Evolutionary conservation across 2,797 vertebrate genomes (phyloP).

Genomic region (Crotalus adamanteus): DNA sequence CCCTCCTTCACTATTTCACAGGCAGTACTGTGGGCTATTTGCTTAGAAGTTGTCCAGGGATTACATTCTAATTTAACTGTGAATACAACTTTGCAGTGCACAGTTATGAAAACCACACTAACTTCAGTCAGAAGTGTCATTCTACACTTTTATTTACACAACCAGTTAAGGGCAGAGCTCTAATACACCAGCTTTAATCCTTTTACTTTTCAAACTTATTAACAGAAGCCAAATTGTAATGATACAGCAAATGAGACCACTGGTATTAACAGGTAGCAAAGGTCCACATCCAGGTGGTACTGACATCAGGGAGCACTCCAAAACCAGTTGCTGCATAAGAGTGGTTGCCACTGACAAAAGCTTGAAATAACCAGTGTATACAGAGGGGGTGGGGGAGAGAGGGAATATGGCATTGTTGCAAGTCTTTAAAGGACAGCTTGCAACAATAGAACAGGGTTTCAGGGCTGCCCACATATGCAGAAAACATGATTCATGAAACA

Average conservation of each 20-base stretch:
- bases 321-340: constrained; percentile 85
- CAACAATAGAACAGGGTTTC: constrained; percentile 79
- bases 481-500: constrained; percentile 78
- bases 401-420: constrained; percentile 86
- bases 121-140: constrained; percentile 80
- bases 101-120: constrained; percentile 81
- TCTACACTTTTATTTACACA: constrained; percentile 85
- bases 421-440: constrained; percentile 81
- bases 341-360: constrained; percentile 87
- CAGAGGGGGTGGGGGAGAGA: constrained; percentile 72
- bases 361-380: constrained; percentile 87
- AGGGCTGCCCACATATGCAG: constrained; percentile 77
- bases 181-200: constrained; percentile 89
- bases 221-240: constrained; percentile 90
- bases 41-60: constrained; percentile 75
- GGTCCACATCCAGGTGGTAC: constrained; percentile 81
- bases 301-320: constrained; percentile 87
- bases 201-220: constrained; percentile 82
- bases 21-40: constrained; percentile 78
- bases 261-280: constrained; percentile 86
- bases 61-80: constrained; percentile 79
- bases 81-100: constrained; percentile 79
- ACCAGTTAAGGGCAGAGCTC: constrained; percentile 82
- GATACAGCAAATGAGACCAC: constrained; percentile 89
- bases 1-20: constrained; percentile 77